Base-by-base conservation (phyloP, 2,888 invertebrate genomes). In the Drosophila ezoana region DNA sequence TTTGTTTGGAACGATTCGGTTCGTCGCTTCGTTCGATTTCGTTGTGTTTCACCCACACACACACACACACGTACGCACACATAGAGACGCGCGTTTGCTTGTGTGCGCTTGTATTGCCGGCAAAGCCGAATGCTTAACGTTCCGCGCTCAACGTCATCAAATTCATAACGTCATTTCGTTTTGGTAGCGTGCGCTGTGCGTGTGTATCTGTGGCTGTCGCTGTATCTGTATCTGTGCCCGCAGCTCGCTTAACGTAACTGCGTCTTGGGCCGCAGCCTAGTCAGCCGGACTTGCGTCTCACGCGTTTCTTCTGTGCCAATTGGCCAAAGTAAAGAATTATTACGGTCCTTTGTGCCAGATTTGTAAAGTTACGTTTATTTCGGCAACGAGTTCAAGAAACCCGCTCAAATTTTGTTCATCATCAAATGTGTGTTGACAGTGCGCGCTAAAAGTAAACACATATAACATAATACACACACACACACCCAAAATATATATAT, bases 101-200 rank as follows among this genome's bases (percentile, higher is more conserved):
- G 41, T 43, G 56, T 63, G 65, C 56, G 56, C 44, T 35, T 75
- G 44, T 56, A 28, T 47, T 47, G 68, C 74, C 76, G 76, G 75
- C 44, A 60, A 62, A 63, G 59, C 60, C 60, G 75, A 76, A 64
- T 79, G 59, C 53, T 62, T 48, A 67, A 72, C 72, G 74, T 44
- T 44, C 35, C 48, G 49, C n/a, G 65, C 51, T 80, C 81, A 79
- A 63, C 82, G 79, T 79, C 79, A 80, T 80, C 79, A 72, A 77
- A 71, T 76, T 73, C 76, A 81, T 78, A 79, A 82, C 79, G 79
- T 80, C 82, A 80, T 79, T 82, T 82, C 72, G 70, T 54, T 68
- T 62, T 58, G 16, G 57, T 57, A 66, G 61, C 72, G 64, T 63
- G 58, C 49, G 65, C 59, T 72, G 76, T 71, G 68, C 67, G 72